These are phyloP conservation scores for Macrocentrus cingulum DNA, from an alignment of 1,140 invertebrate species.

Conservation along the genomic window DNA sequence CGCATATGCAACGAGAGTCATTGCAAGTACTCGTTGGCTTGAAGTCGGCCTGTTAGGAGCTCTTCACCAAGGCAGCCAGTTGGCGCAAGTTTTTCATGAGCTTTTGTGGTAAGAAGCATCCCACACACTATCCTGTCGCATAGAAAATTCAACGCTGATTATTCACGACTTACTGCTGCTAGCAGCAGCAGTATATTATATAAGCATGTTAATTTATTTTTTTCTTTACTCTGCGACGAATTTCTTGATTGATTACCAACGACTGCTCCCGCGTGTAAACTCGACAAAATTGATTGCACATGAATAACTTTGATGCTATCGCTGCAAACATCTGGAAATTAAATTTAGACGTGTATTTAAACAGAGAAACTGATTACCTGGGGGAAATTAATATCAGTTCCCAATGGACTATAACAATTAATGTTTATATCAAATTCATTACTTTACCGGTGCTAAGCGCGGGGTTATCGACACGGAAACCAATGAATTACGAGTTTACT, in stretches of 20 bases:
- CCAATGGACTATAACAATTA: conserved; percentile 4
- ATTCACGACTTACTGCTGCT: background rate
- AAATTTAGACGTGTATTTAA: background rate
- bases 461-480: background rate
- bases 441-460: background rate
- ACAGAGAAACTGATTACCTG: conserved; percentile 1
- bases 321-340: background rate
- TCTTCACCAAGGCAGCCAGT: background rate
- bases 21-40: conserved; percentile 13
- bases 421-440: conserved; percentile 11
- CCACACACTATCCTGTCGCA: no score
- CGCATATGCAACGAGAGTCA: conserved; percentile 11
- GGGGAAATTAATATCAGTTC: conserved; percentile 1
- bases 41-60: background rate
- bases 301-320: no score
- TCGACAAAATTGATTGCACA: no score
- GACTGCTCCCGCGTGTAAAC: no score
- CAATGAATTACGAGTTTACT: background rate
- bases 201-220: no score
- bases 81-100: background rate
- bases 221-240: no score
- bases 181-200: background rate
- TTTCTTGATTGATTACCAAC: no score
- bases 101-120: background rate
- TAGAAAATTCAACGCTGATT: background rate